Evolutionary conservation across 1,140 invertebrate genomes (phyloP).

Genomic region (Zaprionus camerounensis): DNA sequence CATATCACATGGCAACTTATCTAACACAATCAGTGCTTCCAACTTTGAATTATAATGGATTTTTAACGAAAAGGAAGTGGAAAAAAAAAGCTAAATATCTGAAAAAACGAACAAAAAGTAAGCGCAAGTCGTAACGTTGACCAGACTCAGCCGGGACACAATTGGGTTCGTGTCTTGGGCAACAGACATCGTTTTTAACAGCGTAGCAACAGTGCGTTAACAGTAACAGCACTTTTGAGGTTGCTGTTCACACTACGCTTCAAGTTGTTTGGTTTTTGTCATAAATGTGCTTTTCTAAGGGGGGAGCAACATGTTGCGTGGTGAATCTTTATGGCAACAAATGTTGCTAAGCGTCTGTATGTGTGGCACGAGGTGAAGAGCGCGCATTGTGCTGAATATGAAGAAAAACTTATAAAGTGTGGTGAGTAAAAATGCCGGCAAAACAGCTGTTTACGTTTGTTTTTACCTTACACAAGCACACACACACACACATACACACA

Average conservation of each 20-base stretch:
- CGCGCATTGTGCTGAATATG: constrained; percentile 50
- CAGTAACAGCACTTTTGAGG: not conserved
- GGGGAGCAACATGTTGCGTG: constrained; percentile 20
- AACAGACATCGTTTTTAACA: too few species aligned
- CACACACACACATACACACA: not conserved
- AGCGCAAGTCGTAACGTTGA: too few species aligned
- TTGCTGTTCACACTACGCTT: not conserved
- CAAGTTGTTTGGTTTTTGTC: constrained; percentile 17
- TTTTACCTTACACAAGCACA: not conserved
- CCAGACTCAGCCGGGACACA: too few species aligned
- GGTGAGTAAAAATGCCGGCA: constrained; percentile 75
- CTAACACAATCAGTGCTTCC: not conserved
- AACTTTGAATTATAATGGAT: too few species aligned
- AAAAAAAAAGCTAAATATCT: too few species aligned
- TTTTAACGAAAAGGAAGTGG: too few species aligned
- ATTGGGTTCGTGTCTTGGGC: too few species aligned
- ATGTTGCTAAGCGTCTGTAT: constrained; percentile 45
- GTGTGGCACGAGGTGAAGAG: constrained; percentile 32
- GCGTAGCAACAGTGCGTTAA: not conserved
- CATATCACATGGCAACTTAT: too few species aligned
- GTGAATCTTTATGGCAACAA: constrained; percentile 36
- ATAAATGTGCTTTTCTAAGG: not conserved
- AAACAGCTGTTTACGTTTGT: constrained; percentile 71
- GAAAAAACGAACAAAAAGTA: too few species aligned
- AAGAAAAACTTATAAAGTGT: constrained; percentile 48